Conservation (phyloP, 2,113 vertebrate species). For the Morone saxatilis region DNA sequence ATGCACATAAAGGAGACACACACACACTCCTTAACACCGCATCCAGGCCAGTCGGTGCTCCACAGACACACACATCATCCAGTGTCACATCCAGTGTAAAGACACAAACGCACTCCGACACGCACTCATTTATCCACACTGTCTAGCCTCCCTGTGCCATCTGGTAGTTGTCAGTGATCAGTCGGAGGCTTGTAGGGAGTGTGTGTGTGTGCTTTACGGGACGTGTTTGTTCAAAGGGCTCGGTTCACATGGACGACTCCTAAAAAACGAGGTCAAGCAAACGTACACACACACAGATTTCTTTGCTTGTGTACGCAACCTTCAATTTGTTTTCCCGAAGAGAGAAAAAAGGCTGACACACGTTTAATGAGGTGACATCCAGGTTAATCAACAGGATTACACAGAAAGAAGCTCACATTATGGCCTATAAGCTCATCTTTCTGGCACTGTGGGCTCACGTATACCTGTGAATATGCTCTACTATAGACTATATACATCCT, state of each 20-base stretch:
- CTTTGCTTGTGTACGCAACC: background rate
- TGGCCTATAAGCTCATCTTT: background rate
- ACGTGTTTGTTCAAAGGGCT: constrained; percentile 35
- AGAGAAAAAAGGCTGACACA: background rate
- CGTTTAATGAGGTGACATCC: constrained; percentile 9
- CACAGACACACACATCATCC: constrained; percentile 55
- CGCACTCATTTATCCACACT: constrained; percentile 39
- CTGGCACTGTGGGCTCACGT: background rate
- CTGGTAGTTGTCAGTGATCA: constrained; percentile 62
- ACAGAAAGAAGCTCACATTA: too few relatives aligned
- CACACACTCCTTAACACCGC: constrained; percentile 29
- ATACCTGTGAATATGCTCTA: constrained; percentile 20
- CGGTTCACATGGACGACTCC: constrained; percentile 8
- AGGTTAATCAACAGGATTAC: too few relatives aligned
- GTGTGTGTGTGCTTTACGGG: constrained; percentile 7
- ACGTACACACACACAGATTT: constrained; percentile 18
- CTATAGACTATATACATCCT: background rate
- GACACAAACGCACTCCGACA: constrained; percentile 22
- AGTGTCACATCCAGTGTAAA: constrained; percentile 26
- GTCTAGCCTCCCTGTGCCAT: constrained; percentile 48
- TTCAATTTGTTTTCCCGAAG: constrained; percentile 9
- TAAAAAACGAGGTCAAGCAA: constrained; percentile 30
- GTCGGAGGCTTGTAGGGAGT: background rate
- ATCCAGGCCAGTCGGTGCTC: background rate
- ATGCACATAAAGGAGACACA: constrained; percentile 19